Conservation (phyloP, 2,113 vertebrate species). For the Amazona guildingii region DNA sequence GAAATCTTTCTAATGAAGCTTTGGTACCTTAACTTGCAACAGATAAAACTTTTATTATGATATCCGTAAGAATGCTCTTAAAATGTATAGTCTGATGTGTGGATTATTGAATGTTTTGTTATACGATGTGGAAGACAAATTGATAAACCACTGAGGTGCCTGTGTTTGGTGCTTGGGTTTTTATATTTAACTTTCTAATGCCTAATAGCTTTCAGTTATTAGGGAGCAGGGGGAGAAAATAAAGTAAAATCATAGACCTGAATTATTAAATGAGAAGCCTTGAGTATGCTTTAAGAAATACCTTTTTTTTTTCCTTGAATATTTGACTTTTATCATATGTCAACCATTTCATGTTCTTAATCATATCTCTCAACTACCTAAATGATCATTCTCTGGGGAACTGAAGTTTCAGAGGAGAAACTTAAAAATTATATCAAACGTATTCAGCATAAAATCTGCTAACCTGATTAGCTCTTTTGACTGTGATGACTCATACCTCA, state of each 20-base stretch:
- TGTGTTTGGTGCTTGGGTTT: background rate
- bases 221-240: background rate
- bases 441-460: slow-evolving; percentile 50
- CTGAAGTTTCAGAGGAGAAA: slow-evolving; percentile 34
- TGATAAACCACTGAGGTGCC: background rate
- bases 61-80: background rate
- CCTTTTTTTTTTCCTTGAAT: background rate
- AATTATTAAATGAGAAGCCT: background rate
- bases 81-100: background rate
- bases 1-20: background rate
- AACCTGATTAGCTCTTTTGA: slow-evolving; percentile 40
- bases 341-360: slow-evolving; percentile 34
- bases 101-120: background rate
- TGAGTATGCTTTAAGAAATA: background rate
- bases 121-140: background rate
- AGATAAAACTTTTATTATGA: background rate
- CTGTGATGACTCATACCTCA: slow-evolving; percentile 29
- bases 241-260: background rate
- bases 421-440: slow-evolving; percentile 31
- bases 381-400: slow-evolving; percentile 32
- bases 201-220: background rate
- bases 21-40: background rate
- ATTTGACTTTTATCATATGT: background rate
- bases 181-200: background rate
- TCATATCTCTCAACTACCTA: background rate